Evolutionary conservation across 2,113 vertebrate species (phyloP).

Genomic region (Gorsachius goisagi): DNA sequence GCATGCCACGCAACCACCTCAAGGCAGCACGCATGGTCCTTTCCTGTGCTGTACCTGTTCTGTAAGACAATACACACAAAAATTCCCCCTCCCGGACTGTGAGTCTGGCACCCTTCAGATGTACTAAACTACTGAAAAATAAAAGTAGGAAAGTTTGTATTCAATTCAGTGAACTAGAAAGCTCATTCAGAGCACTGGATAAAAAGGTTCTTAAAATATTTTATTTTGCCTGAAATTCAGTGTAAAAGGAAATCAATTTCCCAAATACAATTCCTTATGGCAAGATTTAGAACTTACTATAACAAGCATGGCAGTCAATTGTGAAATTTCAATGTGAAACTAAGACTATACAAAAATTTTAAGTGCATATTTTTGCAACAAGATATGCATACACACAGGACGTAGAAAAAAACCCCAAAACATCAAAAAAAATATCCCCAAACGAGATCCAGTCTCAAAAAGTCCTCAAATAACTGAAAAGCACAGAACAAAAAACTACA

Average conservation of each 20-base stretch:
- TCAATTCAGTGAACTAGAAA: constrained; percentile 67
- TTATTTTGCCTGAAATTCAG: constrained; percentile 53
- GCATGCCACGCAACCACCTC: background rate
- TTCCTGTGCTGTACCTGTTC: constrained; percentile 14
- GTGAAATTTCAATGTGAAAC: constrained; percentile 56
- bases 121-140: constrained; percentile 22
- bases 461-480: background rate
- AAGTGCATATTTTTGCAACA: background rate
- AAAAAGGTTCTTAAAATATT: constrained; percentile 51
- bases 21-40: background rate
- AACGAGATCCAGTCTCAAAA: background rate
- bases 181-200: constrained; percentile 50
- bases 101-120: constrained; percentile 40
- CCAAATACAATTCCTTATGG: constrained; percentile 13
- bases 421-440: background rate
- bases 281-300: background rate
- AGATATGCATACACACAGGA: background rate
- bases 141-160: constrained; percentile 64
- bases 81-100: background rate
- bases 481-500: background rate
- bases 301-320: constrained; percentile 42
- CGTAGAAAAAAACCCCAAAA: background rate
- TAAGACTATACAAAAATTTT: constrained; percentile 14
- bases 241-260: constrained; percentile 12
- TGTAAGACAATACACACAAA: constrained; percentile 38